A percentile compares a stretch with the other conserved stretches of the same genome.
These are phyloP conservation scores for Drosophila maculinotata DNA, from an alignment of 2,888 invertebrate species.

Conservation along the genomic window DNA sequence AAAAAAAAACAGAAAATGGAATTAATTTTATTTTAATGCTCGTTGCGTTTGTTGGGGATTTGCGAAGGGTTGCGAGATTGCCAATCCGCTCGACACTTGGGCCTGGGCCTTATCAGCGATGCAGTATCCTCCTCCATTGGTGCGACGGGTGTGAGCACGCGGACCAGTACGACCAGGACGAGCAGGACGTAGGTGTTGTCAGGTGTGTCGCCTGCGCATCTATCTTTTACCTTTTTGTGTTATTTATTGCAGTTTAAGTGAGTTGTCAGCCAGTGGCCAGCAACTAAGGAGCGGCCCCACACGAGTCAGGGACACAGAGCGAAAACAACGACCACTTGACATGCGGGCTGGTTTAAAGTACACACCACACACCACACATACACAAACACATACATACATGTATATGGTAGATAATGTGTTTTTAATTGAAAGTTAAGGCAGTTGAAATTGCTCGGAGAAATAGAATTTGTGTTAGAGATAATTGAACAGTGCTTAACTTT, in stretches of 20 bases:
- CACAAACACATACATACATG: constrained; percentile 8
- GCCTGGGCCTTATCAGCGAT: constrained; percentile 63
- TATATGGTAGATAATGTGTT: constrained; percentile 63
- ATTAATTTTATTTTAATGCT: constrained; percentile 81
- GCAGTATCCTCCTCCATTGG: constrained; percentile 46
- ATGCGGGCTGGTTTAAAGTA: constrained; percentile 43
- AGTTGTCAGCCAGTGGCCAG: constrained; percentile 67
- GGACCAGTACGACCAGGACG: neutral
- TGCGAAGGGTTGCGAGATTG: constrained; percentile 69
- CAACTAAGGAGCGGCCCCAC: neutral
- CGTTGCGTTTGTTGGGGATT: constrained; percentile 68
- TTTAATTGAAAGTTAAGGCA: constrained; percentile 70
- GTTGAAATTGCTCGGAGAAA: constrained; percentile 21
- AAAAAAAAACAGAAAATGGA: constrained; percentile 30
- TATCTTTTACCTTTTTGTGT: constrained; percentile 57
- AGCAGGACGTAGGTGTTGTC: constrained; percentile 59
- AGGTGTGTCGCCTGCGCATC: constrained; percentile 63
- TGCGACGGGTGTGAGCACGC: too few species aligned
- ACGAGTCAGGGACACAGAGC: neutral
- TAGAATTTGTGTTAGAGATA: neutral
- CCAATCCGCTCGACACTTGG: constrained; percentile 58
- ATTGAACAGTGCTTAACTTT: neutral
- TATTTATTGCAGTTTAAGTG: constrained; percentile 81
- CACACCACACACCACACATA: constrained; percentile 4
- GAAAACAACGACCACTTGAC: constrained; percentile 30